Percentiles rank a stretch among this genome's conserved stretches.
Conservation (phyloP, 1,140 invertebrate genomes). For the Drosophila grimshawi region DNA sequence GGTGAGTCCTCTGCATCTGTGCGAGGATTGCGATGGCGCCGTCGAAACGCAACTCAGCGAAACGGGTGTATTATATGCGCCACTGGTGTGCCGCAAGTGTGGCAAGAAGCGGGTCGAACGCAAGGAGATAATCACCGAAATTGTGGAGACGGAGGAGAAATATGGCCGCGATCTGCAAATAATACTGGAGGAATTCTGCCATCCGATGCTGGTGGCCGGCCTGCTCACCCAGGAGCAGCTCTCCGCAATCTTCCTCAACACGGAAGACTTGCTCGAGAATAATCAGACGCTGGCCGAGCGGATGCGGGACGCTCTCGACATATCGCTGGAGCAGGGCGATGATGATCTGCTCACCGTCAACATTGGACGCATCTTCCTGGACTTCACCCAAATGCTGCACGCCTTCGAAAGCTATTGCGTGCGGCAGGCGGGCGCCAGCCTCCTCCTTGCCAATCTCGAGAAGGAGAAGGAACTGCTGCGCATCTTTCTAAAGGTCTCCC, state of each 20-base stretch:
- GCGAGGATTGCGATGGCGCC: constrained; percentile 91
- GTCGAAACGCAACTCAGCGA: constrained; percentile 89
- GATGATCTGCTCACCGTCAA: constrained; percentile 95
- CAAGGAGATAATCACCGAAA: constrained; percentile 97
- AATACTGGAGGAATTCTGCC: constrained; percentile 96
- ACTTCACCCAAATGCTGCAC: constrained; percentile 96
- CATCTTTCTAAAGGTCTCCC: constrained; percentile 97
- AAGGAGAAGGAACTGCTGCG: constrained; percentile 97
- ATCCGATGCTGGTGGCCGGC: constrained; percentile 95
- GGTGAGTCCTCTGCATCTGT: constrained; percentile 87
- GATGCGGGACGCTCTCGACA: constrained; percentile 94
- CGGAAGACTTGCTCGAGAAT: constrained; percentile 95
- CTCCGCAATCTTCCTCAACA: constrained; percentile 96
- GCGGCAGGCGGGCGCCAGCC: constrained; percentile 94
- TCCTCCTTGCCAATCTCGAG: constrained; percentile 95
- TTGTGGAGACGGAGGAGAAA: constrained; percentile 98
- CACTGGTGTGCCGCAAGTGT: constrained; percentile 94
- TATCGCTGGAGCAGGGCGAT: constrained; percentile 90
- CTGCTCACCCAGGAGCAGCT: constrained; percentile 92
- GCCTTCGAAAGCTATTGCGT: constrained; percentile 98
- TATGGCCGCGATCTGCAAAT: constrained; percentile 96
- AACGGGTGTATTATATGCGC: constrained; percentile 89
- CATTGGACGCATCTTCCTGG: constrained; percentile 95
- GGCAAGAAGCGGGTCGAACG: constrained; percentile 94
- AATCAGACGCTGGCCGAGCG: constrained; percentile 94